Evolutionary conservation across 35 echinoderm and acorn worm genomes (phyloP).

Genomic region (Heliocidaris erythrogramma): DNA sequence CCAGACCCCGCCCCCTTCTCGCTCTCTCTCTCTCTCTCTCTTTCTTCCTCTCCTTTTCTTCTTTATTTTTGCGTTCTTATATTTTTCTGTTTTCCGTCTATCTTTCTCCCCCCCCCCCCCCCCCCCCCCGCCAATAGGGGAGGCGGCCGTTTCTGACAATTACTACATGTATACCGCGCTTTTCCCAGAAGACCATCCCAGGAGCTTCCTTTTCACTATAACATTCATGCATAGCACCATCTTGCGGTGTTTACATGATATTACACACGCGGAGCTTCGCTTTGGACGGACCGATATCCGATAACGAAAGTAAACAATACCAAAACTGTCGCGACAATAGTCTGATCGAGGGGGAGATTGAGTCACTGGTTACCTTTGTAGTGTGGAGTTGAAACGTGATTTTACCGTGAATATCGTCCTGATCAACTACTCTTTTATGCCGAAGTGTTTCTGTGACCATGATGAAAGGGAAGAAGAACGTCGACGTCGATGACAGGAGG

Average conservation of each 20-base stretch:
- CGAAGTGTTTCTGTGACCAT: background rate
- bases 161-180: no score
- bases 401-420: background rate
- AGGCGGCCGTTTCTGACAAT: no score
- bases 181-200: no score
- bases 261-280: background rate
- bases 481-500: slow-evolving; percentile 32
- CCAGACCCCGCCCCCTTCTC: no score
- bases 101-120: background rate
- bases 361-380: background rate
- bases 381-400: background rate
- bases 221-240: background rate
- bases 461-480: slow-evolving; percentile 46
- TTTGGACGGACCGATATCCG: background rate
- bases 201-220: no score
- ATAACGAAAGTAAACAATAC: background rate
- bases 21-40: no score
- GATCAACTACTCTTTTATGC: background rate
- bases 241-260: background rate
- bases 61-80: background rate
- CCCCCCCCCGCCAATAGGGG: no score
- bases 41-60: no score
- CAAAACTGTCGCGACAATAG: background rate
- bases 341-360: background rate
- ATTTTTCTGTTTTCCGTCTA: background rate